phyloP scores from a whole-genome alignment of 2,113 vertebrate species.

The Indicator indicator region DNA sequence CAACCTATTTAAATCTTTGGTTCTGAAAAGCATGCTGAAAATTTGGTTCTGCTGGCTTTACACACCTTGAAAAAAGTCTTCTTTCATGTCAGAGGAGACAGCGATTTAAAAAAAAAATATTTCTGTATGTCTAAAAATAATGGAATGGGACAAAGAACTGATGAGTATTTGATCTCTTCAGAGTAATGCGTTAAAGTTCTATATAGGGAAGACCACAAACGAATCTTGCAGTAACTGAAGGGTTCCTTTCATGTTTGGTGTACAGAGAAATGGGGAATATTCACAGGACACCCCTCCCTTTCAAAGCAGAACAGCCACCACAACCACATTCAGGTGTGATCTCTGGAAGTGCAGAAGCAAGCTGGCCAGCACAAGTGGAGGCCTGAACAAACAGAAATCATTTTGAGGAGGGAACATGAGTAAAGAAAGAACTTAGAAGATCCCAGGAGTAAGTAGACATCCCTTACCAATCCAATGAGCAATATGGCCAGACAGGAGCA shows the following conservation, averaged over 20 bases:
- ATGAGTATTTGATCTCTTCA: not conserved
- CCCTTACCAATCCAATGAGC: not conserved
- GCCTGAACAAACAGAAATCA: not conserved
- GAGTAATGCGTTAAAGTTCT: not conserved
- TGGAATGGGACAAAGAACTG: not conserved
- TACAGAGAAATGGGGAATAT: not conserved
- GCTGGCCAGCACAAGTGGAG: not conserved
- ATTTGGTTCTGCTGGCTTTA: not conserved
- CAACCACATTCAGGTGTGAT: not conserved
- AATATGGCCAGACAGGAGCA: not conserved
- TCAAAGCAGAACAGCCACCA: not conserved
- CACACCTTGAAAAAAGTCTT: not conserved
- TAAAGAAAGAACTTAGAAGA: not conserved
- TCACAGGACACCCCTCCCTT: not conserved
- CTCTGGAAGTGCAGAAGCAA: not conserved
- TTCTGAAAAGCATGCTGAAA: not conserved
- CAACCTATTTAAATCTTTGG: not conserved
- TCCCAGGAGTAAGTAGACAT: not conserved
- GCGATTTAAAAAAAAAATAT: too few relatives aligned
- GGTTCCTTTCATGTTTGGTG: not conserved
- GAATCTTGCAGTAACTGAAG: not conserved
- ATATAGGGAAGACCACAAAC: not conserved
- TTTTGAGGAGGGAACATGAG: not conserved
- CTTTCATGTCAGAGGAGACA: not conserved
- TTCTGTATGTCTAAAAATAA: not conserved